Evolutionary conservation across 2,113 vertebrate genomes (phyloP), one percentile per base, ranked within the genome.

Genomic region (Balaenoptera acutorostrata): DNA sequence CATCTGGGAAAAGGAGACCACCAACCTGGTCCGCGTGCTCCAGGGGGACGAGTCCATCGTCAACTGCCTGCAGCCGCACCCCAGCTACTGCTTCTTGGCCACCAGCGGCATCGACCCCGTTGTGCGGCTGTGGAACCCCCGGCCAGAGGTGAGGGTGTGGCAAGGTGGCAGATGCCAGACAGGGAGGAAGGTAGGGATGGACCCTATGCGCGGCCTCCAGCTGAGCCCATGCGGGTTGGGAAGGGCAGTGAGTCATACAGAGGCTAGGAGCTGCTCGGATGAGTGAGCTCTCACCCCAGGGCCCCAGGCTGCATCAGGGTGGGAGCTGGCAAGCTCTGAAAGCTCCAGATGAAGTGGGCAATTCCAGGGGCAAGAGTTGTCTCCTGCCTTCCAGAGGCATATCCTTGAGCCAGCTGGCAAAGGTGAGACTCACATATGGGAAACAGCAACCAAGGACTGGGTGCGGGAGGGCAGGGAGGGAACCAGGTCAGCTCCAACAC

Each of bases 1-100:
- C 98, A 99, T 99, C 98, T 99, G 99, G 99, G 99, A 99, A 98
- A 99, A 99, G 98, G 99, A 99, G 97, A 99, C 99, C 7, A 99
- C 99, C 92, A 99, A 99, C 96, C 99, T 99, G 66, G 99, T 99
- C 96, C 99, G 99, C 80, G 99, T 99, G 98, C 99, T 99, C 83
- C 99, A 99, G 98, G 99, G 99, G 1, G 99, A 99, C 0, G 99
- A 99, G 96, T 99, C 99, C 69, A 99, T 99, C 3, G 99, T 99
- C 88, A 99, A 99, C 97, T 99, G 99, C 93, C 99, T 99, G 49
- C 99, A 99, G 99, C 99, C 99, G 0, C 99, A 99, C 41, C 99
- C 99, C 94, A 99, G 99, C 98, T 99, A 99, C 99, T 99, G 99
- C 98, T 99, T 99, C 98, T 99, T 99, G 98, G 99, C 99, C 74